phyloP scores from a whole-genome alignment of 2,113 vertebrate species.

The Bujurquina vittata region DNA sequence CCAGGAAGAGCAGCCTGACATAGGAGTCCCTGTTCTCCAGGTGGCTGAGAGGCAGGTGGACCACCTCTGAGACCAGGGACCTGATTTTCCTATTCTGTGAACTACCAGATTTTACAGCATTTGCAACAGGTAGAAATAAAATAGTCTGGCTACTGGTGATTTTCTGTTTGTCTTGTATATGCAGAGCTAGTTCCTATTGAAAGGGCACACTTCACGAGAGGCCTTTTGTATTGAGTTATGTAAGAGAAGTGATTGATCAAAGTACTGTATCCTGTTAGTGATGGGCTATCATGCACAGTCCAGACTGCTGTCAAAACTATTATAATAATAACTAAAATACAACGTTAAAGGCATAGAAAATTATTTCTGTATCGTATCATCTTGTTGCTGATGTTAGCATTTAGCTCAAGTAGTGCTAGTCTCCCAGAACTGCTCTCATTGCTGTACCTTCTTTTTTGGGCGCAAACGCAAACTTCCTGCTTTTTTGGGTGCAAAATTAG shows the following conservation, averaged over 20 bases:
- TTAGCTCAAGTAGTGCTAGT: too few species aligned
- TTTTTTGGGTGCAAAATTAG: background rate
- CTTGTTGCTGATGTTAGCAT: background rate
- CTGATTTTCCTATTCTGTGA: too few species aligned
- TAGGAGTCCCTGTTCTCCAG: too few species aligned
- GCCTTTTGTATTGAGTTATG: background rate
- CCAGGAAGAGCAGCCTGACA: too few species aligned
- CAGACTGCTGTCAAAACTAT: fast-evolving
- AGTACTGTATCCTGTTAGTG: fast-evolving
- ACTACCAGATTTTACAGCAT: background rate
- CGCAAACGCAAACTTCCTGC: background rate
- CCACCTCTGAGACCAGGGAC: too few species aligned
- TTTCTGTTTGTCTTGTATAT: background rate
- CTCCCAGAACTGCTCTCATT: background rate
- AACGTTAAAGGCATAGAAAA: background rate
- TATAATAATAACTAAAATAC: fast-evolving
- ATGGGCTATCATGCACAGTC: background rate
- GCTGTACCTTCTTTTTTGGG: background rate
- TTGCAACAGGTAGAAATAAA: background rate
- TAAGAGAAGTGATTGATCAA: too few species aligned
- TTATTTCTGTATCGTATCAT: background rate
- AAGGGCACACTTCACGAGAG: background rate
- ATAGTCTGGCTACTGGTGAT: background rate
- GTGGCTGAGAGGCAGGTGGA: too few species aligned
- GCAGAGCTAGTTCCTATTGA: background rate